A percentile compares a stretch with the other conserved stretches of the same genome.
Evolutionary conservation across 1,140 invertebrate species (phyloP).

Genomic region (Teleopsis dalmanni): DNA sequence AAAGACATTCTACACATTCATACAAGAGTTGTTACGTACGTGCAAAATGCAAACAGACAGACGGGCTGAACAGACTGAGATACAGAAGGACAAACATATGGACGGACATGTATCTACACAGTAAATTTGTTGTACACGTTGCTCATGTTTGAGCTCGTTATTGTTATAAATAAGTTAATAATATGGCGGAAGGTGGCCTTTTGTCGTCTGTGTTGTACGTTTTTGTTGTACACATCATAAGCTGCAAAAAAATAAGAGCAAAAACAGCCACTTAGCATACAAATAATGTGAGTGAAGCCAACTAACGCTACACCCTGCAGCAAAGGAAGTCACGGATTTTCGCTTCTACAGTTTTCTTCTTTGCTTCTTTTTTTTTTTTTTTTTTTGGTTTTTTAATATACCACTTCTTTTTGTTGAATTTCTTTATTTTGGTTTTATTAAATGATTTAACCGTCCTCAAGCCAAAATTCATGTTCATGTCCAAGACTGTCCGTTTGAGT

Average conservation of each 20-base stretch:
- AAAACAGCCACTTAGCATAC: not conserved
- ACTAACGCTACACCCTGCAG: conserved; percentile 2
- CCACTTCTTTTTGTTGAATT: no score
- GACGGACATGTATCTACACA: not conserved
- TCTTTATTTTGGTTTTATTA: no score
- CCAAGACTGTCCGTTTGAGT: not conserved
- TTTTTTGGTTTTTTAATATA: no score
- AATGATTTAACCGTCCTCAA: conserved; percentile 8
- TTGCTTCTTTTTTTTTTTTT: no score
- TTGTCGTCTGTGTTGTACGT: conserved; percentile 8
- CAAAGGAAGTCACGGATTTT: conserved; percentile 15
- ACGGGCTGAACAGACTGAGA: not conserved
- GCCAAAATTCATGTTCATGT: conserved; percentile 2
- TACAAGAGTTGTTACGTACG: no score
- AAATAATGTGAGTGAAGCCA: not conserved
- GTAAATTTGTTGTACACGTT: not conserved
- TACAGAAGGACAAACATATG: not conserved
- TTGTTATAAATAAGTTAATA: conserved; percentile 45
- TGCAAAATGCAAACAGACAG: not conserved
- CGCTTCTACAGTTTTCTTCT: conserved; percentile 5
- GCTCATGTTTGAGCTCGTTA: conserved; percentile 11
- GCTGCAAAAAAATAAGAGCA: not conserved
- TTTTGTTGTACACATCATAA: not conserved
- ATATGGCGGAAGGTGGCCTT: conserved; percentile 42
- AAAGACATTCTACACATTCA: conserved; percentile 7